Evolutionary conservation across 2,888 invertebrate species (phyloP), one percentile per base, ranked within the genome.

Genomic region (Erannis defoliaria): DNA sequence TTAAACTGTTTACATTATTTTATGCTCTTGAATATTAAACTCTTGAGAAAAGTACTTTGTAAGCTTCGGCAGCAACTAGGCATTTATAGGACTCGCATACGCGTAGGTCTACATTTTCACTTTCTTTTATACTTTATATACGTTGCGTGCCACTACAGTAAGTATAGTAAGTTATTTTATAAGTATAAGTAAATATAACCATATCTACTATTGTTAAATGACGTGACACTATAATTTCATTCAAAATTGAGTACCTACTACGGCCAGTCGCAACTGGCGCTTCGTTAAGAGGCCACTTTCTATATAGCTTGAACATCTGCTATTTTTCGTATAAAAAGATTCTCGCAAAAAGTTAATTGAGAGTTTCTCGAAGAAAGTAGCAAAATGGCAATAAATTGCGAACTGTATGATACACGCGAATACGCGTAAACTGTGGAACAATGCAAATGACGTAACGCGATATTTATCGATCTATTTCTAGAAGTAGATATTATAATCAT

Each of bases 401-500:
- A 37, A 1, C 21, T 1, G 9, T 26, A 33, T 46, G 18, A 23
- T 46, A 31, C 46, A 31, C 18, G 46, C 6, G 12, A 46, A 46
- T 31, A 19, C 19, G 31, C 31, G 31, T 40, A 6, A 43, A 59
- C 38, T 33, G 23, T 35, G 45, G 29, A 31, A 26, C 42, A 18
- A 5, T 33, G 12, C 43, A 29, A 21, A 26, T 56, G 50, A 48
- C 53, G 62, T 35, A 53, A 53, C 33, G 29, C 10, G 29, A 43
- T 61, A 46, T 61, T 50, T 33, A 61, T 51, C 19, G 16, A 14
- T 43, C 38, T 62, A 55, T 61, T 62, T 50, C 45, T 26, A 53
- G 23, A 58, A 31, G 14, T 31, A 59, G 40, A 61, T 53, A 62
- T 53, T 56, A 61, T 55, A 31, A 64, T 60, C 62, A 51, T 66